Percentiles rank a stretch among this genome's conserved stretches.
Conservation (phyloP, 1,140 invertebrate species). For the Manduca sexta region DNA sequence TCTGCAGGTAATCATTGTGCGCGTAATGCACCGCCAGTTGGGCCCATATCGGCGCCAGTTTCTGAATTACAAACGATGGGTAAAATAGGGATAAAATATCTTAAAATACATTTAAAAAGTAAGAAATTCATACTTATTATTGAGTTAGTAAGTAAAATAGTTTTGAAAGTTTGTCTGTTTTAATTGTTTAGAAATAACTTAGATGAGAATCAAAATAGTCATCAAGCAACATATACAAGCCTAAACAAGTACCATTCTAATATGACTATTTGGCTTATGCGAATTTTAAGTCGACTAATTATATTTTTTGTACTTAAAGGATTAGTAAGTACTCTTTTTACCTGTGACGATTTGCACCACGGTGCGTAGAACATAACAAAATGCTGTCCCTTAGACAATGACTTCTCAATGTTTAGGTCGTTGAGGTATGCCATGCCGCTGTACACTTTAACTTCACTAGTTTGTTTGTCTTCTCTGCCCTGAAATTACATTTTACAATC, state of each 20-base stretch:
- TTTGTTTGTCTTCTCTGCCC: conserved; percentile 25
- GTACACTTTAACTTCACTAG: conserved; percentile 48
- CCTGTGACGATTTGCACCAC: conserved; percentile 62
- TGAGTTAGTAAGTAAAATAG: no score
- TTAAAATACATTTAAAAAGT: no score
- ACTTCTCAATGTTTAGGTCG: conserved; percentile 64
- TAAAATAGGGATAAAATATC: no score
- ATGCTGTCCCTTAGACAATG: conserved; percentile 56
- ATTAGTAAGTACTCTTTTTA: no score
- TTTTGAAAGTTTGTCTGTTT: no score
- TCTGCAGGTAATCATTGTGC: conserved; percentile 54
- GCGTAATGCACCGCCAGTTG: conserved; percentile 47
- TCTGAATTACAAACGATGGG: conserved; percentile 23
- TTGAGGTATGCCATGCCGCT: conserved; percentile 54
- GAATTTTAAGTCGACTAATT: no score
- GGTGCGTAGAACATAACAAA: conserved; percentile 64
- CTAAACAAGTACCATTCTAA: background rate
- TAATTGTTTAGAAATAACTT: no score
- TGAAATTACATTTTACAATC: conserved; percentile 11
- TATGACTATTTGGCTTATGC: background rate
- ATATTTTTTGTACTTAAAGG: no score
- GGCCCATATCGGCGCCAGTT: conserved; percentile 50
- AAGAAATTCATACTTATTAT: no score
- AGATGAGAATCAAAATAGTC: no score
- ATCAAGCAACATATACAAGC: background rate